phyloP scores from a whole-genome alignment of 2,797 vertebrate species.

The Distichodus sexfasciatus region DNA sequence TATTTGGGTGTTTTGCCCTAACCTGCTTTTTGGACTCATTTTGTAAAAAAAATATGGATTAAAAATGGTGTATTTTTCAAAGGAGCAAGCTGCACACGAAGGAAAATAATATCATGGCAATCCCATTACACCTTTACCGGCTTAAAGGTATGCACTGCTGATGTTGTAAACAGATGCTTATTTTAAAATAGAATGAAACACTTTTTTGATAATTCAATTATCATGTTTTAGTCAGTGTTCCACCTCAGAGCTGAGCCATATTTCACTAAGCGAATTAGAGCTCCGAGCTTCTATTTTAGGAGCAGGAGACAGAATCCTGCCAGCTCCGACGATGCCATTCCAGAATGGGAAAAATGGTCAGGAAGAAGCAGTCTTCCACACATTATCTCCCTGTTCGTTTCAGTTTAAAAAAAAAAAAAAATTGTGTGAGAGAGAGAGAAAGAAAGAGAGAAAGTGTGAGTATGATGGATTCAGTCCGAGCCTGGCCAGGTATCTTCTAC shows the following conservation, averaged over 20 bases:
- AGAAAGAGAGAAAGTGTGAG: background rate
- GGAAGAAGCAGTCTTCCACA: constrained; percentile 28
- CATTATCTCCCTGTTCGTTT: constrained; percentile 43
- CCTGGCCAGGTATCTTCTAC: constrained; percentile 7
- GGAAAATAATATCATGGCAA: no score
- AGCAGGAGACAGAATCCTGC: constrained; percentile 12
- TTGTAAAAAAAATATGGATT: no score
- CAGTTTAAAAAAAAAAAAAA: no score
- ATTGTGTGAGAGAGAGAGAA: background rate
- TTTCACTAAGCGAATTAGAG: constrained; percentile 45
- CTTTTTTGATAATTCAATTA: constrained; percentile 23
- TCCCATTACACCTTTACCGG: background rate
- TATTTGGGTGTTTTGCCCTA: no score
- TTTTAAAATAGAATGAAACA: background rate
- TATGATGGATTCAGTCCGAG: constrained; percentile 20
- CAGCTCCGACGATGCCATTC: constrained; percentile 17
- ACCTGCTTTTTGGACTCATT: no score
- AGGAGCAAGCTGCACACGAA: no score
- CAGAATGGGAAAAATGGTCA: constrained; percentile 12
- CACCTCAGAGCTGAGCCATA: constrained; percentile 6
- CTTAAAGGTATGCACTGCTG: background rate
- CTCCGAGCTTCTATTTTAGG: constrained; percentile 47
- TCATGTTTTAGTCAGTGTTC: constrained; percentile 16
- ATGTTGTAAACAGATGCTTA: background rate
- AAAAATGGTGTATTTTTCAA: background rate